These are phyloP conservation scores for Drosophila incognita DNA, from an alignment of 2,888 invertebrate species.

Conservation along the genomic window DNA sequence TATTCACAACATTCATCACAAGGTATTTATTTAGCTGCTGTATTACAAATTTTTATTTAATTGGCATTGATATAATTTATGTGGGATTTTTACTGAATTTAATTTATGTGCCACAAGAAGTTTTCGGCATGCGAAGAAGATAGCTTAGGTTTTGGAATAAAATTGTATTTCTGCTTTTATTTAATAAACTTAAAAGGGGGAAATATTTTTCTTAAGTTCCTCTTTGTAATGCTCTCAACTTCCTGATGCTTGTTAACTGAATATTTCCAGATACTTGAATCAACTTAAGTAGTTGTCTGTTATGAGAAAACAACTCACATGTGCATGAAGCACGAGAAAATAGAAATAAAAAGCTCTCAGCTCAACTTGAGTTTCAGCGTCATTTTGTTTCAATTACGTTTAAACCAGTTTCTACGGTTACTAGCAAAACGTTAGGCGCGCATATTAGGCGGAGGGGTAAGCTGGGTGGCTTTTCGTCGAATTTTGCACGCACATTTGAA, in stretches of 20 bases:
- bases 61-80: not conserved
- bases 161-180: not conserved
- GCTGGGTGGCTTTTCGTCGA: slow-evolving; percentile 19
- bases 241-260: not conserved
- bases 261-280: not conserved
- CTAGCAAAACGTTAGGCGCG: slow-evolving; percentile 9
- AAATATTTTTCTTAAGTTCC: not conserved
- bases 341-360: slow-evolving; percentile 7
- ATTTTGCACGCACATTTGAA: slow-evolving; percentile 70
- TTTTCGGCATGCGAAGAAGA: not conserved
- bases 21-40: not conserved
- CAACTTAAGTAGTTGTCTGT: not conserved
- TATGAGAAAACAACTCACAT: not conserved
- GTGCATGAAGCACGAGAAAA: not conserved
- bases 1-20: not conserved
- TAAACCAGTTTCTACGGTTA: slow-evolving; percentile 53
- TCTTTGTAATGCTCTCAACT: not conserved
- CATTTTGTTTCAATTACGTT: slow-evolving; percentile 75
- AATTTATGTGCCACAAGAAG: not conserved
- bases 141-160: not conserved
- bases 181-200: not conserved
- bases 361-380: slow-evolving; percentile 54
- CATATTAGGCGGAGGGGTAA: slow-evolving; percentile 8
- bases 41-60: not conserved
- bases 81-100: not conserved